Evolutionary conservation across 2,888 invertebrate species (phyloP), one percentile per base, ranked within the genome.

Genomic region (Tillus elongatus): DNA sequence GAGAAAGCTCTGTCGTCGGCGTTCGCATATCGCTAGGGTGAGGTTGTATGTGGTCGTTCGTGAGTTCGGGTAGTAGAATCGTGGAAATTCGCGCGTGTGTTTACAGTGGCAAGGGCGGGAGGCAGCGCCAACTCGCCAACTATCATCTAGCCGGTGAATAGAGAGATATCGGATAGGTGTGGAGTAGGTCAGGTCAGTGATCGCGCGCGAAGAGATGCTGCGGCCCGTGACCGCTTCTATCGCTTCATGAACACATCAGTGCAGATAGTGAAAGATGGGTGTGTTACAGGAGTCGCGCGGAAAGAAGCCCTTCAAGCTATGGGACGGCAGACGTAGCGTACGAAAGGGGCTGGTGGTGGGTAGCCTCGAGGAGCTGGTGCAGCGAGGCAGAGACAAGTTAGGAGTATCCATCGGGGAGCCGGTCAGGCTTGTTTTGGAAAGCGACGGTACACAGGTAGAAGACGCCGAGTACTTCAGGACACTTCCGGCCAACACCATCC

Each of bases 251-350:
- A n/a, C n/a, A n/a, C n/a, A n/a, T n/a, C n/a, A n/a, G n/a, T n/a
- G n/a, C n/a, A n/a, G n/a, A n/a, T n/a, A n/a, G n/a, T n/a, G n/a
- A n/a, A n/a, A n/a, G 24, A 19, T 19, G 24, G 24, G 42, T 45
- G 61, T 57, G 61, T 74, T 72, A 44, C 75, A 89, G 88, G 88
- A 88, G 79, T 82, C 84, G 77, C 85, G 88, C 75, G 86, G 85
- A 78, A 88, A 89, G 81, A 86, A 88, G 79, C 89, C 90, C 78
- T 87, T 90, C 76, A 90, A 90, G 81, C 83, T 90, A 82, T 90
- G 90, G 90, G 89, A 90, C 79, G 84, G 88, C 73, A 85, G 85
- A 75, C 79, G 90, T 74, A 88, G 82, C 75, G 83, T 88, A 68
- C 80, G 89, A 70, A 90, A 90, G 74, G 89, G 89, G 67, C 74